Base-by-base conservation (phyloP, 2,113 vertebrate species). In the Ia io region DNA sequence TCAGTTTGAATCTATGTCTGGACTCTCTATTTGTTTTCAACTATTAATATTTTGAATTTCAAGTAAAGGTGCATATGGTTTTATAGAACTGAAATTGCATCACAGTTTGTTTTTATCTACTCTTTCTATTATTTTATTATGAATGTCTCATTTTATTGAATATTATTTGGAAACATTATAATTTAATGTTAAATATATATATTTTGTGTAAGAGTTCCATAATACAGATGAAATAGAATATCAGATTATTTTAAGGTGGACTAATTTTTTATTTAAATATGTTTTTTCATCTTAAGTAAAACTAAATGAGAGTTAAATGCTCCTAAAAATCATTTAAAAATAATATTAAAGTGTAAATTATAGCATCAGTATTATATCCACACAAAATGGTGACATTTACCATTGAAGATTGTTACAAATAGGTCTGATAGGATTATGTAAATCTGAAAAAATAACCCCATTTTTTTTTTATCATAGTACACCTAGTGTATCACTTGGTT, bases 391-490 rank as follows among this genome's bases (percentile, higher is more conserved):
- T 79, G 76, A 37, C 92, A 83, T 91, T 86, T 61, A 40, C 17
- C 71, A 32, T 56, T 47, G 42, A 47, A 87, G 61, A 88, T 67
- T 40, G 9, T 56, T 67, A 73, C 1, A 65, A 47, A 28, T 18
- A 88, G 67, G 11, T 49, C 28, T n/a, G n/a, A 51, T 30, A 73
- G 40, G n/a, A 67, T 88, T 78, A 30, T 56, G 42, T 86, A 71
- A 32, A 86, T 59, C 53, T 13, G 17, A 77, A 49, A 69, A 74
- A 47, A 17, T 30, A 70, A 87, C 4, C 18, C 84, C 10, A 65
- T 90, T 82, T 4, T 90, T 90, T 56, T 73, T 37, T 90, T 95
- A 61, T 92, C 90, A 44, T 44, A 32, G 77, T 35, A 84, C 42
- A 51, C 53, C 32, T 47, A 25, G 32, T 35, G 3, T 84, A 47